Evolutionary conservation across 2,113 vertebrate genomes (phyloP), one percentile per base, ranked within the genome.

Genomic region (Pedetes capensis): DNA sequence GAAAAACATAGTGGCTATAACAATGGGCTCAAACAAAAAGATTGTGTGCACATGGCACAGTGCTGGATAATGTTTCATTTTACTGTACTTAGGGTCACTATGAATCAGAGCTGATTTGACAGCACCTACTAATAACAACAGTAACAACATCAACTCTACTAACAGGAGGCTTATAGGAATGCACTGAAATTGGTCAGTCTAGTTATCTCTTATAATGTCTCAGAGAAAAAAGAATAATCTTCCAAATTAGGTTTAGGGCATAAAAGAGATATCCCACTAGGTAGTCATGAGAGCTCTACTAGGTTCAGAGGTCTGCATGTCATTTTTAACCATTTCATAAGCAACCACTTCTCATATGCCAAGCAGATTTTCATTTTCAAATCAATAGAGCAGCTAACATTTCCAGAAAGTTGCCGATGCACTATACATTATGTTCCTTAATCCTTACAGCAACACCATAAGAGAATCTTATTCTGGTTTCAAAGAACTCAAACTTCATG

Each of bases 91-190:
- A n/a, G n/a, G n/a, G n/a, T n/a, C n/a, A n/a, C n/a, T n/a, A n/a
- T n/a, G n/a, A n/a, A n/a, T n/a, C n/a, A n/a, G n/a, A n/a, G n/a
- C n/a, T n/a, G n/a, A n/a, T n/a, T n/a, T n/a, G n/a, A n/a, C n/a
- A n/a, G n/a, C n/a, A n/a, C n/a, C n/a, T n/a, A n/a, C n/a, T n/a
- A n/a, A n/a, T n/a, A n/a, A n/a, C n/a, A n/a, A n/a, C n/a, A n/a
- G n/a, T n/a, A n/a, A n/a, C n/a, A n/a, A n/a, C n/a, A n/a, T n/a
- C n/a, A n/a, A n/a, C n/a, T 16, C n/a, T 53, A 66, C 29, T 37
- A 57, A 34, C 0, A 71, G n/a, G 12, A 69, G 3, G 32, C 57
- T 49, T 53, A 18, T 1, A 22, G 14, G 14, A n/a, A 16, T n/a
- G 79, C 16, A 29, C 20, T 39, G 0, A 61, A 42, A 42, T 10